Conservation (phyloP, 1,140 invertebrate species). For the Hirudo medicinalis region DNA sequence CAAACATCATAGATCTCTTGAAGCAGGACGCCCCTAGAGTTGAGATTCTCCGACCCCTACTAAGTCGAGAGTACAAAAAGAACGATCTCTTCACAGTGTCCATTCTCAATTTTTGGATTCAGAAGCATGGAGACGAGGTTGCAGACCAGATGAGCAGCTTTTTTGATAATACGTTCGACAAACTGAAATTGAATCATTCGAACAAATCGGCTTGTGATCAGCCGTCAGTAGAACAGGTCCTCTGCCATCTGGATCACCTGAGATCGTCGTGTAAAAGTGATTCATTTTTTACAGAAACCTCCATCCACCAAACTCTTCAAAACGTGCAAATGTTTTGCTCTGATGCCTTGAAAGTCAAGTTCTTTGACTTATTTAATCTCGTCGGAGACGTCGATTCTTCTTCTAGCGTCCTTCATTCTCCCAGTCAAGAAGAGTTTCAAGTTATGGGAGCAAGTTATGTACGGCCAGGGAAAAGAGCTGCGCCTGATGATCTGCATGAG, state of each 20-base stretch:
- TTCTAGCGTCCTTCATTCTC: conserved; percentile 42
- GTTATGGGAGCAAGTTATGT: no score
- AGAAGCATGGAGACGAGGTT: conserved; percentile 74
- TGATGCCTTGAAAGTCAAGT: conserved; percentile 72
- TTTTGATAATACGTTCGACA: conserved; percentile 60
- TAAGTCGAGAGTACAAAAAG: conserved; percentile 60
- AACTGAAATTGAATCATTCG: conserved; percentile 54
- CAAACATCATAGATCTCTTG: conserved; percentile 72
- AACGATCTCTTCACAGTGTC: conserved; percentile 63
- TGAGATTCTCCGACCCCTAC: conserved; percentile 68
- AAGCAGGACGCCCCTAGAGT: conserved; percentile 77
- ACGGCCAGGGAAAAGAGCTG: conserved; percentile 25
- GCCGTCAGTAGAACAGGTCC: conserved; percentile 62
- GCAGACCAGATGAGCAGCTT: conserved; percentile 58
- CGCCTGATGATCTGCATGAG: conserved; percentile 20
- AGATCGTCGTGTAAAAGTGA: conserved; percentile 51
- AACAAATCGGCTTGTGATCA: conserved; percentile 37
- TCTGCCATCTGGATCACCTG: conserved; percentile 80
- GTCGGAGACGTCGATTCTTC: conserved; percentile 57
- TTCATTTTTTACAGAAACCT: conserved; percentile 50
- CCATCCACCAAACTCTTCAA: conserved; percentile 70
- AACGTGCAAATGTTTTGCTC: conserved; percentile 50
- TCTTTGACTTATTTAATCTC: conserved; percentile 74
- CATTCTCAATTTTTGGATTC: conserved; percentile 78
- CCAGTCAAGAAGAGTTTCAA: neutral